A percentile compares a stretch with the other conserved stretches of the same genome.
Conservation (phyloP, 2,113 vertebrate species). For the Heliornis fulica region DNA sequence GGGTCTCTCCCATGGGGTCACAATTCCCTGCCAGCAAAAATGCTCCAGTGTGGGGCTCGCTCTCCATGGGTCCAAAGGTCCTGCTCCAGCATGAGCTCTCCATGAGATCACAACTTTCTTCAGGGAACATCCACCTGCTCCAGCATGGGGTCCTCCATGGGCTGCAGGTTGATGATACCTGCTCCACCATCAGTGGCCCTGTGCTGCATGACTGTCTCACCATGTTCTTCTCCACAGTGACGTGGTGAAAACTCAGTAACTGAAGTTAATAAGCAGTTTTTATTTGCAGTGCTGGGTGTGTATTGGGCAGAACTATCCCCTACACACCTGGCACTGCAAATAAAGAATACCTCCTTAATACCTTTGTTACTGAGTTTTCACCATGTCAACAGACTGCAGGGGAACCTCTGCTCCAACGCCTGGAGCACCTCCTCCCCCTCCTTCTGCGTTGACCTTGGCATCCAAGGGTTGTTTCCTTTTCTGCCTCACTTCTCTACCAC, state of each 20-base stretch:
- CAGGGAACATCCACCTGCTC: rapidly evolving
- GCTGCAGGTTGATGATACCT: neutral
- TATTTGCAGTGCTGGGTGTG: too few species aligned
- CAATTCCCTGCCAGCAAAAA: neutral
- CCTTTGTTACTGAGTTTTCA: too few species aligned
- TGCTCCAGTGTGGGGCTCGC: neutral
- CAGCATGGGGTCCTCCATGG: rapidly evolving
- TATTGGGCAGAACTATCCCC: too few species aligned
- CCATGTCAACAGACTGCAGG: neutral
- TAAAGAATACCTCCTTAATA: too few species aligned
- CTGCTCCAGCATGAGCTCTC: neutral
- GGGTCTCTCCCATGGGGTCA: neutral
- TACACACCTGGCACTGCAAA: too few species aligned
- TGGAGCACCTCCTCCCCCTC: neutral
- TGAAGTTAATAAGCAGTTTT: too few species aligned
- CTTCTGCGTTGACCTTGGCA: neutral
- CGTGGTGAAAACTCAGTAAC: too few species aligned
- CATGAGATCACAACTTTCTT: neutral
- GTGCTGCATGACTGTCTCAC: neutral
- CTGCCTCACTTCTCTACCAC: neutral
- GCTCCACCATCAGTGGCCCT: neutral
- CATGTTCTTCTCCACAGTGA: neutral
- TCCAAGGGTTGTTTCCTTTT: neutral
- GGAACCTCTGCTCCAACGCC: neutral
- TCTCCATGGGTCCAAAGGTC: neutral